A percentile compares a stretch with the other conserved stretches of the same genome.
Evolutionary conservation across 2,888 invertebrate species (phyloP).

Genomic region (Harpalus rufipes): DNA sequence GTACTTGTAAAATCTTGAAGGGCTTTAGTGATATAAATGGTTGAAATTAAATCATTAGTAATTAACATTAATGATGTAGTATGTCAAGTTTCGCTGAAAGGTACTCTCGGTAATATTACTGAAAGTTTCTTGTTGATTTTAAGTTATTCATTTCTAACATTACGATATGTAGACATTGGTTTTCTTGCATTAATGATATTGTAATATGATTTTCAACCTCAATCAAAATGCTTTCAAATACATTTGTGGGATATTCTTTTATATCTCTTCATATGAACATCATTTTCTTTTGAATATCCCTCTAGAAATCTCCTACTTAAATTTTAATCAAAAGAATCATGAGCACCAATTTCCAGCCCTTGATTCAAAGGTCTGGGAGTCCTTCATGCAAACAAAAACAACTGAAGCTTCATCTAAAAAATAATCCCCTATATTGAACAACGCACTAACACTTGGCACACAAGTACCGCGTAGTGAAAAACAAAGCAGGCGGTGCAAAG

Average conservation of each 20-base stretch:
- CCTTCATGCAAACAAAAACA: conserved; percentile 29
- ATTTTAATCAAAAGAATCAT: conserved; percentile 46
- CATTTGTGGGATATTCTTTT: not conserved
- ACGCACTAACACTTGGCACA: conserved; percentile 30
- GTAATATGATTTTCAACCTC: not conserved
- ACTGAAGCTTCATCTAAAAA: conserved; percentile 2
- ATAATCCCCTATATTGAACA: conserved; percentile 39
- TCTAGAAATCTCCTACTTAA: conserved; percentile 35
- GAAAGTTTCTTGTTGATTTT: no score
- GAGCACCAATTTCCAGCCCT: conserved; percentile 12
- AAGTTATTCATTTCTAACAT: no score
- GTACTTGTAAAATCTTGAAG: no score
- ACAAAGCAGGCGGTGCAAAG: conserved; percentile 7
- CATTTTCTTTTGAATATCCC: conserved; percentile 22
- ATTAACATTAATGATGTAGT: no score
- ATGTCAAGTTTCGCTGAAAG: no score
- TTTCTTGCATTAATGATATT: no score
- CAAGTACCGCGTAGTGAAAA: conserved; percentile 29
- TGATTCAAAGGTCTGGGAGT: conserved; percentile 4
- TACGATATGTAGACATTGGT: no score
- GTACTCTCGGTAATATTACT: no score
- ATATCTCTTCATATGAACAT: conserved; percentile 9
- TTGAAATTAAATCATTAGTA: no score
- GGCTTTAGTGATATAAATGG: no score
- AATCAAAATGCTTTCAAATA: conserved; percentile 22